Evolutionary conservation across 2,888 invertebrate genomes (phyloP).

Genomic region (Pammene fasciana): DNA sequence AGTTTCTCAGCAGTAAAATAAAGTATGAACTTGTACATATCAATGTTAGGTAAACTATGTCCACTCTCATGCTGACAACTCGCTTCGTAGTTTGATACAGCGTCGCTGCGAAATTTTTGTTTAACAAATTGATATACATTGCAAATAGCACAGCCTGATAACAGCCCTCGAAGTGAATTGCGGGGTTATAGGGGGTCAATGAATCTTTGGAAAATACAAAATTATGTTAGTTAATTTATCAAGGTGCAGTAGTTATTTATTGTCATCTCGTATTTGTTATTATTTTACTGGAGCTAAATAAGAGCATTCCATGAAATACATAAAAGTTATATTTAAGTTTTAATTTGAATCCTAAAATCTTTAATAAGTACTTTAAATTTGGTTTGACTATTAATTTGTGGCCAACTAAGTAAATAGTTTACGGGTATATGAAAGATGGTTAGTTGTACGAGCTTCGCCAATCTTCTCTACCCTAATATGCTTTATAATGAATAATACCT

Average conservation of each 20-base stretch:
- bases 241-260: slow-evolving; percentile 7
- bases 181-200: slow-evolving; percentile 30
- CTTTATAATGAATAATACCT: slow-evolving; percentile 17
- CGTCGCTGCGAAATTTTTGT: no score
- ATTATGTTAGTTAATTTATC: slow-evolving; percentile 25
- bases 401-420: slow-evolving; percentile 19
- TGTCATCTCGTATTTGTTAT: not conserved
- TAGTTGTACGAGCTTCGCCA: slow-evolving; percentile 14
- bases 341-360: not conserved
- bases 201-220: slow-evolving; percentile 29
- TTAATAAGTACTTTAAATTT: not conserved
- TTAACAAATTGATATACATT: no score
- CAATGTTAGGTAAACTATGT: slow-evolving; percentile 40
- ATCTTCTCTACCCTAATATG: slow-evolving; percentile 20
- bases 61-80: slow-evolving; percentile 6
- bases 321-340: not conserved
- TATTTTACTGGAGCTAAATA: slow-evolving; percentile 9
- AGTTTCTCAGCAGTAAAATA: slow-evolving; percentile 92
- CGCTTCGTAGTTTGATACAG: no score
- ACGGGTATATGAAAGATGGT: slow-evolving; percentile 17
- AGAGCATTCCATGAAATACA: slow-evolving; percentile 12
- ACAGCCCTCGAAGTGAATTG: no score
- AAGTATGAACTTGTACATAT: slow-evolving; percentile 53
- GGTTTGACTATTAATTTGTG: slow-evolving; percentile 7
- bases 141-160: no score